Evolutionary conservation across 2,888 invertebrate species (phyloP), one percentile per base, ranked within the genome.

Genomic region (Pristionchus arcanus): DNA sequence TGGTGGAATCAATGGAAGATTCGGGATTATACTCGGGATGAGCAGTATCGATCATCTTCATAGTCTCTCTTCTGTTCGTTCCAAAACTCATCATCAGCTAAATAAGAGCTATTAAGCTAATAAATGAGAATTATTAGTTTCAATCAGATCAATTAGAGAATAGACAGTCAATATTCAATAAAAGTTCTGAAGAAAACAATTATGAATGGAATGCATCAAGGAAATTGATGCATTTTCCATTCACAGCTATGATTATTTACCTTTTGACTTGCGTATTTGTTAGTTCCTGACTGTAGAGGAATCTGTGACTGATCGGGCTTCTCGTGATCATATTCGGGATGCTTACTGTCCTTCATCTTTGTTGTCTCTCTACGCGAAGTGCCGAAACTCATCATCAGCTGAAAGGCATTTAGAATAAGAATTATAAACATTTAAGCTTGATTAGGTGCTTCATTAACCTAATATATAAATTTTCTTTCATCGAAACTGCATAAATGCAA

Each of bases 241-340:
- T 15, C 31, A 63, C 42, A 9, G 66, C 53, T 66, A n/a, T n/a
- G n/a, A n/a, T 25, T 25, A 16, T 31, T 1, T 31, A 91, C 90
- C 91, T 94, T 94, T 90, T 94, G 94, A 53, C 93, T 93, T 71
- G 94, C 94, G 91, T 93, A 94, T 86, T 93, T 94, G 93, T 94
- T 94, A 90, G 93, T 94, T 91, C 95, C 95, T 74, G 94, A 94
- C 91, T 95, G 95, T 31, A 95, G 92, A 83, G 95, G 95, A 89
- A 95, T 95, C 90, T 94, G 92, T 28, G 92, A 91, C 91, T 95
- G 95, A 90, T 95, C 95, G 83, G 94, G 93, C 81, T 92, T 92
- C 92, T 95, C 95, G 92, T 94, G 93, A 90, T 93, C 93, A 91
- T 95, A 95, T 86, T 95, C 95, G 68, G 95, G 95, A 90, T 95